phyloP scores from a whole-genome alignment of 2,113 vertebrate genomes.

The Oxyura jamaicensis region DNA sequence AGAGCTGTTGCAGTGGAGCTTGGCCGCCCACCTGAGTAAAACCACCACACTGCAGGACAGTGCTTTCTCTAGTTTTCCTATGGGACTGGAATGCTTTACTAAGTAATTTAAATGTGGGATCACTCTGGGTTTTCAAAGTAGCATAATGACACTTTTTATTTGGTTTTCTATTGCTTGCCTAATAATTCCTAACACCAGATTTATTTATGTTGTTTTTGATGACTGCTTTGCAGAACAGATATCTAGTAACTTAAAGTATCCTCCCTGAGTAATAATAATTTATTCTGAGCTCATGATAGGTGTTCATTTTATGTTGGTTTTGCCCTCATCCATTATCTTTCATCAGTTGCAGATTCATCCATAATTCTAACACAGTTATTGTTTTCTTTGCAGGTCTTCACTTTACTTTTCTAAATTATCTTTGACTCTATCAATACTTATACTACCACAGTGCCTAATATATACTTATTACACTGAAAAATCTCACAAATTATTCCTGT shows the following conservation, averaged over 20 bases:
- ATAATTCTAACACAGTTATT: background rate
- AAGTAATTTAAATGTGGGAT: background rate
- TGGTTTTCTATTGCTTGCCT: background rate
- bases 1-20: too few relatives aligned
- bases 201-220: background rate
- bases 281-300: background rate
- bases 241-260: background rate
- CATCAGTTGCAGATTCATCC: background rate
- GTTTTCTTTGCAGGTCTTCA: background rate
- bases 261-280: background rate
- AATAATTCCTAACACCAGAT: background rate
- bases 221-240: background rate
- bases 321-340: background rate
- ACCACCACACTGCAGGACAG: too few relatives aligned
- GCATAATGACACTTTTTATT: background rate
- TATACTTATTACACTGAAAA: background rate
- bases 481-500: background rate
- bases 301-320: background rate
- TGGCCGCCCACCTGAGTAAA: too few relatives aligned
- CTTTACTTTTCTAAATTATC: background rate
- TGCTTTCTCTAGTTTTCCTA: background rate
- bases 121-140: background rate
- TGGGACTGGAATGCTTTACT: background rate
- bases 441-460: background rate
- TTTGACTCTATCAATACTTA: background rate